Evolutionary conservation across 1,140 invertebrate species (phyloP), one percentile per base, ranked within the genome.

Genomic region (Drosophila rhopaloa): DNA sequence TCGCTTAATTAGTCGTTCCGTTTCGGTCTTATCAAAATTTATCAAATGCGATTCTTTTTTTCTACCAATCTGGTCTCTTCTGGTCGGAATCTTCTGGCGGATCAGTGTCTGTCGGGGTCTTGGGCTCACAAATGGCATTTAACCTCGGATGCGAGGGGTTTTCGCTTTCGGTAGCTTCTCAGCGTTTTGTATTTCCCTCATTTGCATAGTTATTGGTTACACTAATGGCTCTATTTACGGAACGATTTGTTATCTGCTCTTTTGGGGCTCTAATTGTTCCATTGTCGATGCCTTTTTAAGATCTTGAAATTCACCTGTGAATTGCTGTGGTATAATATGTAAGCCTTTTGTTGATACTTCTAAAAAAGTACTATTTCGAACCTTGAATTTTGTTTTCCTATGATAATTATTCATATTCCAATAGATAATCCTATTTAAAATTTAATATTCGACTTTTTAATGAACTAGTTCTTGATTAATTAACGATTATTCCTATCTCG

Each of bases 1-100:
- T 86, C 82, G 79, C 55, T 88, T 82, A 88, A 86, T 86, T 86
- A 86, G 76, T 56, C 79, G 67, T 66, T 81, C 59, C 79, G 65
- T 65, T 43, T 81, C 60, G 60, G 55, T 38, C 79, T 86, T 86
- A 82, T 86, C 83, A 88, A 73, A 40, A 88, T 88, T 68, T 88
- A 86, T 82, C 82, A 88, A 77, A 50, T 63, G 37, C 32, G 32
- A 44, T 57, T 57, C 47, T 32, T 14, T 50, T 24, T 24, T 6
- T 8, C 4, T 32, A 7, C 29, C 5, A 6, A 0, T 7, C 29
- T 32, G 29, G 29, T 8, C 29, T 32, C 6, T 6, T 32, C 6
- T 32, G 29, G 47, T 50, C 47, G 47, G 37, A 60, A 37, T 48
- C 38, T 65, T 32, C 65, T 68, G 65, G 65, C 65, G 47, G 65